Conservation (phyloP, 2,888 invertebrate genomes). For the Zootermopsis nevadensis region DNA sequence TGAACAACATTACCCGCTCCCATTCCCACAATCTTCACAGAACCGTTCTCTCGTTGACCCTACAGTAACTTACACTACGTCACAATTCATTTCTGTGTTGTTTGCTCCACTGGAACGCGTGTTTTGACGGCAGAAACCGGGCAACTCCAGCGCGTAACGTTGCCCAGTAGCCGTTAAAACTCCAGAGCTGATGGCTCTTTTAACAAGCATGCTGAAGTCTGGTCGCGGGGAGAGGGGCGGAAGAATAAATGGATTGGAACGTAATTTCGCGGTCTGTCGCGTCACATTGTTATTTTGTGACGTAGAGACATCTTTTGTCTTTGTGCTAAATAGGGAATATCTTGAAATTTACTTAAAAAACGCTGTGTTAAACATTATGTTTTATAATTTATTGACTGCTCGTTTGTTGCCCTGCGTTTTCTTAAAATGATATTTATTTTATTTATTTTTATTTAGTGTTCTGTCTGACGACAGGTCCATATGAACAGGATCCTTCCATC, state of each 20-base stretch:
- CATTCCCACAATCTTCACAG: no score
- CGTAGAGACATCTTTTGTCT: no score
- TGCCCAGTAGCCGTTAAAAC: neutral
- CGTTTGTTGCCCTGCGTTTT: no score
- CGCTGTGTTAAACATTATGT: no score
- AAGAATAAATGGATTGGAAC: neutral
- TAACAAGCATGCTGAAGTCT: neutral
- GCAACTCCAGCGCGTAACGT: neutral
- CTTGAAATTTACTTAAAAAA: no score
- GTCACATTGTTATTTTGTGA: no score
- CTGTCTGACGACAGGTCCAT: no score
- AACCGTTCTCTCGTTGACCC: neutral
- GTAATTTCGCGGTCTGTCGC: neutral
- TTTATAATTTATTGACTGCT: no score
- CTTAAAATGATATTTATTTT: no score
- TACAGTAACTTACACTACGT: neutral
- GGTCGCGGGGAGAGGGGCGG: neutral
- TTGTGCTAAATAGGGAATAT: no score
- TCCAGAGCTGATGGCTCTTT: neutral
- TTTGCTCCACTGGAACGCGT: neutral
- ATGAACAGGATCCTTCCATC: no score
- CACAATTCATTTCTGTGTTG: conserved; percentile 1
- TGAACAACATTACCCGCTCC: neutral
- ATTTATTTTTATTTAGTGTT: no score
- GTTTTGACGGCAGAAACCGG: neutral